phyloP scores from a whole-genome alignment of 1,140 invertebrate genomes.

The Drosophila tristis region DNA sequence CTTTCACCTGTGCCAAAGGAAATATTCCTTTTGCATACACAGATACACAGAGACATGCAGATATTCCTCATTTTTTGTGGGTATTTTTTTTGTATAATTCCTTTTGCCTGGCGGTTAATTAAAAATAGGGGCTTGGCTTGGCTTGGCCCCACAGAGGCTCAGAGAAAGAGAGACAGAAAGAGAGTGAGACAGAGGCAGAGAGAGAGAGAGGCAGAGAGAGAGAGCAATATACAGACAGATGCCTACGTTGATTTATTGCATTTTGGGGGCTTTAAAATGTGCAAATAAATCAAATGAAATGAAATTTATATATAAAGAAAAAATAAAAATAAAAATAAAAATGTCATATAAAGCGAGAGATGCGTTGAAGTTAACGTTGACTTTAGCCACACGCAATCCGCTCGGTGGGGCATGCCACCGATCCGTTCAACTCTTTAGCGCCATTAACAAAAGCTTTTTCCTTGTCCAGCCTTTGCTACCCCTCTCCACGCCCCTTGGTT shows the following conservation, averaged over 20 bases:
- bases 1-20: slow-evolving; percentile 41
- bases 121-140: slow-evolving; percentile 76
- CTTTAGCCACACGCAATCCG: slow-evolving; percentile 33
- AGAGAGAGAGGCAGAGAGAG: neutral
- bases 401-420: slow-evolving; percentile 1
- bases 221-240: slow-evolving; percentile 23
- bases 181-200: neutral
- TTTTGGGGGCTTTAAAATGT: slow-evolving; percentile 47
- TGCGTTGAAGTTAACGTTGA: slow-evolving; percentile 4
- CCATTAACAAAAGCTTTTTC: slow-evolving; percentile 72
- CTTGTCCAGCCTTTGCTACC: slow-evolving; percentile 2
- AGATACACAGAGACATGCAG: slow-evolving; percentile 1
- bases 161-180: neutral
- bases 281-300: slow-evolving; percentile 68
- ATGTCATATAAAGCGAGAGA: slow-evolving; percentile 12
- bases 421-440: slow-evolving; percentile 66
- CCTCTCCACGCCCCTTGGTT: neutral
- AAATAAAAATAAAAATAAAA: slow-evolving; percentile 22
- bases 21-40: slow-evolving; percentile 22
- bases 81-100: slow-evolving; percentile 35
- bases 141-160: slow-evolving; percentile 10
- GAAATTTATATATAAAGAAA: slow-evolving; percentile 42
- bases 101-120: slow-evolving; percentile 62
- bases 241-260: slow-evolving; percentile 71
- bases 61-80: neutral